Conservation (phyloP, 1,140 invertebrate genomes). For the Platyscapa corneri region DNA sequence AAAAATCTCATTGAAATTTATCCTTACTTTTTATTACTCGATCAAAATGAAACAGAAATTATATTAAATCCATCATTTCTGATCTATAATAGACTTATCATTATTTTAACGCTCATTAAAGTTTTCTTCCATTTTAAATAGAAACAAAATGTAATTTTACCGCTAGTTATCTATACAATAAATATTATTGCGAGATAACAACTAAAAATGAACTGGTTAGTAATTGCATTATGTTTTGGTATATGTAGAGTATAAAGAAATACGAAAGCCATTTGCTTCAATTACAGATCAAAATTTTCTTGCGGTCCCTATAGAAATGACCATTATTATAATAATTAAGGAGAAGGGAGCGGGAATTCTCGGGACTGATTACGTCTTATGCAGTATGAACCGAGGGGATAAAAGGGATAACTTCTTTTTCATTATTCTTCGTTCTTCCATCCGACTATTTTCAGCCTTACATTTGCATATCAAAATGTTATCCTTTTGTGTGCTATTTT, state of each 20-base stretch:
- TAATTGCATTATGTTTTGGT: background rate
- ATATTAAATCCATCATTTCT: too few species aligned
- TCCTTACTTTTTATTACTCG: too few species aligned
- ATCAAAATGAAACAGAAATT: too few species aligned
- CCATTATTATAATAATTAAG: conserved; percentile 37
- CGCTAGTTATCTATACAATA: too few species aligned
- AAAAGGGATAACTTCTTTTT: conserved; percentile 15
- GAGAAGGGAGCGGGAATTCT: conserved; percentile 13
- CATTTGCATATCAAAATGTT: background rate
- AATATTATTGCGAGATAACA: background rate
- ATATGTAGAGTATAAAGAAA: too few species aligned
- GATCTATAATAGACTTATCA: too few species aligned
- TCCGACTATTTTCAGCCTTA: background rate
- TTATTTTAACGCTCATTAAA: too few species aligned
- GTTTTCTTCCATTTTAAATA: too few species aligned
- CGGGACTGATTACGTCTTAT: conserved; percentile 15
- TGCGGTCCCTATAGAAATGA: background rate
- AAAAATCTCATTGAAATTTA: too few species aligned
- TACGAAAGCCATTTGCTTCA: conserved; percentile 32
- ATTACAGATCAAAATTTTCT: conserved; percentile 37
- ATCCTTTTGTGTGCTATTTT: background rate
- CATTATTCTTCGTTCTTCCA: background rate
- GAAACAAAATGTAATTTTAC: too few species aligned
- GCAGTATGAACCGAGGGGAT: background rate
- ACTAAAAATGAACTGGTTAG: background rate